Evolutionary conservation across 2,888 invertebrate genomes (phyloP).

Genomic region (Tubulanus polymorphus): DNA sequence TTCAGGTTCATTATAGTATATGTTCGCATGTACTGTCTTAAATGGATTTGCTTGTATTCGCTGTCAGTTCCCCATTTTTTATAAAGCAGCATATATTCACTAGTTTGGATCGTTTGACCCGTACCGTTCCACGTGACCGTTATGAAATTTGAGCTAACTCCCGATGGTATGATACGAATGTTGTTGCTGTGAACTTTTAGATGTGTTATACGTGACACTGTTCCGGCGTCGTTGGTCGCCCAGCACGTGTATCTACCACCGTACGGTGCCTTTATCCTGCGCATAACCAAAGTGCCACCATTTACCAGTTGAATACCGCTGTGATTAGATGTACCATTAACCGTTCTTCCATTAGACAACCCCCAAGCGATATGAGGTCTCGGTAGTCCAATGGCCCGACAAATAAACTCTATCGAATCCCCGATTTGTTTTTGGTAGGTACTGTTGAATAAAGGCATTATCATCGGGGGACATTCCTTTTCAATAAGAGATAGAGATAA

Average conservation of each 20-base stretch:
- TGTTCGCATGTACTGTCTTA: slow-evolving; percentile 37
- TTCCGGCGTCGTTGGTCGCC: slow-evolving; percentile 47
- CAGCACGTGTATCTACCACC: slow-evolving; percentile 53
- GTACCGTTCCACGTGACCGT: slow-evolving; percentile 28
- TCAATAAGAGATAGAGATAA: slow-evolving; percentile 31
- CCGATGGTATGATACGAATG: slow-evolving; percentile 45
- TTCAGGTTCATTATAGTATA: slow-evolving; percentile 52
- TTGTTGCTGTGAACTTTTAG: slow-evolving; percentile 51
- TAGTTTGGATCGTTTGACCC: slow-evolving; percentile 25
- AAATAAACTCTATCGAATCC: slow-evolving; percentile 47
- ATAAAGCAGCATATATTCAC: slow-evolving; percentile 44
- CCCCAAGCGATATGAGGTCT: slow-evolving; percentile 51
- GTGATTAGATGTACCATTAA: slow-evolving; percentile 40
- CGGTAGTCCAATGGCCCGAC: slow-evolving; percentile 55
- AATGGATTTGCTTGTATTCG: slow-evolving; percentile 23
- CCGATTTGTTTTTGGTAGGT: slow-evolving; percentile 43
- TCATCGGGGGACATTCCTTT: slow-evolving; percentile 39
- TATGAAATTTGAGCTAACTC: slow-evolving; percentile 37
- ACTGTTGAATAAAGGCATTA: slow-evolving; percentile 36
- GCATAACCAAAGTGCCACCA: slow-evolving; percentile 25
- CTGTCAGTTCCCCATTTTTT: slow-evolving; percentile 1
- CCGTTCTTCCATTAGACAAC: slow-evolving; percentile 46
- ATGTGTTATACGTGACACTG: slow-evolving; percentile 34
- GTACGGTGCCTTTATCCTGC: slow-evolving; percentile 28
- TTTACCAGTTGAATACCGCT: slow-evolving; percentile 35